Conservation (phyloP, 2,113 vertebrate species). For the Petaurus breviceps region DNA sequence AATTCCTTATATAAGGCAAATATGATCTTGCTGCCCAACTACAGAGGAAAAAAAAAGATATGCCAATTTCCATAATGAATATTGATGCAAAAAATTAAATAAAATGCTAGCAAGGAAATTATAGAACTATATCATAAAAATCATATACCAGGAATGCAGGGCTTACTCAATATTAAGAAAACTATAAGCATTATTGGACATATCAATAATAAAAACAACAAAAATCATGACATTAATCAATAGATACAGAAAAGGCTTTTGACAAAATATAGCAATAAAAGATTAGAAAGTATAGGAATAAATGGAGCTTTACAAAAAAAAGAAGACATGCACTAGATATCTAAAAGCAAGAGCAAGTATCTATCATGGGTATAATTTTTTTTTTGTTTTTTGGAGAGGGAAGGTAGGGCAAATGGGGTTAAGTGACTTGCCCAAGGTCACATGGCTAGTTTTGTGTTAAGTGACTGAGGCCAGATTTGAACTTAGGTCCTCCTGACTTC, state of each 20-base stretch:
- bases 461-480: too few relatives aligned
- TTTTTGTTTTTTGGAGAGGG: too few relatives aligned
- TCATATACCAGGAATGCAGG: neutral
- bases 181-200: neutral
- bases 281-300: neutral
- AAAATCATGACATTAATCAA: neutral
- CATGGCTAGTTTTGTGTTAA: too few relatives aligned
- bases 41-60: neutral
- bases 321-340: neutral
- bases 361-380: too few relatives aligned
- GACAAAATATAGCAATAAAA: neutral
- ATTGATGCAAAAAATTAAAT: neutral
- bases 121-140: neutral
- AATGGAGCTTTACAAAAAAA: neutral
- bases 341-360: neutral
- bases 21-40: neutral
- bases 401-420: too few relatives aligned
- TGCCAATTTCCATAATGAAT: neutral
- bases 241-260: neutral
- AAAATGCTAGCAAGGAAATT: neutral
- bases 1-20: neutral
- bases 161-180: neutral
- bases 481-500: too few relatives aligned
- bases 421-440: too few relatives aligned
- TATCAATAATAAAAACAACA: neutral